Conservation (phyloP, 1,140 invertebrate species). For the Lepidurus apus region DNA sequence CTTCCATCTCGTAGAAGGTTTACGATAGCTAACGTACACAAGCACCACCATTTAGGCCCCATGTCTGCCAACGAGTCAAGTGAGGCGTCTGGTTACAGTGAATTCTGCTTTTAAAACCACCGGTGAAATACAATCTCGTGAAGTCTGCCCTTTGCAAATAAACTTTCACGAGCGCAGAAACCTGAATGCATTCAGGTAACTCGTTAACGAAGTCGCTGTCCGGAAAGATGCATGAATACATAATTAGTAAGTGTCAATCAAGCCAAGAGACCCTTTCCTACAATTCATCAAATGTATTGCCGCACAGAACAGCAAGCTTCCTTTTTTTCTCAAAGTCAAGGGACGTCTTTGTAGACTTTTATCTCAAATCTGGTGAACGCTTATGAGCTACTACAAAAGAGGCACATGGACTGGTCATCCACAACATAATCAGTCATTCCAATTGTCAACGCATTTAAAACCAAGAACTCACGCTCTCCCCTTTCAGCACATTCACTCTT, state of each 20-base stretch:
- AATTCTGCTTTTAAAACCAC: neutral
- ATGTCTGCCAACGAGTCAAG: neutral
- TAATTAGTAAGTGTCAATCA: too few species aligned
- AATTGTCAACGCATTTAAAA: neutral
- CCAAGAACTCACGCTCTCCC: neutral
- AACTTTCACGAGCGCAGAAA: neutral
- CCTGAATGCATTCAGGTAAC: neutral
- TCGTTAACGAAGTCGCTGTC: too few species aligned
- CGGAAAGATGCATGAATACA: too few species aligned
- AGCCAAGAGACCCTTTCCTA: neutral
- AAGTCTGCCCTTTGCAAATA: neutral
- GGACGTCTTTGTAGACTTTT: neutral
- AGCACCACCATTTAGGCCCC: neutral
- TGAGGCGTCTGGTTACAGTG: neutral
- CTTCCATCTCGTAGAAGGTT: neutral
- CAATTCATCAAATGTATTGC: conserved; percentile 6
- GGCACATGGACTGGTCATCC: conserved; percentile 12
- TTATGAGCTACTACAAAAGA: conserved; percentile 22
- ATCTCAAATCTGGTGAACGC: neutral
- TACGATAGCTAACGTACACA: neutral
- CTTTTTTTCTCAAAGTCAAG: conserved; percentile 15
- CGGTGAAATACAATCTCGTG: neutral
- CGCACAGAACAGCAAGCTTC: conserved; percentile 12
- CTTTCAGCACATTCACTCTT: neutral
- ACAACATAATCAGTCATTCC: conserved; percentile 9